Conservation (phyloP, 2,888 invertebrate genomes). For the Plebejus melissa region DNA sequence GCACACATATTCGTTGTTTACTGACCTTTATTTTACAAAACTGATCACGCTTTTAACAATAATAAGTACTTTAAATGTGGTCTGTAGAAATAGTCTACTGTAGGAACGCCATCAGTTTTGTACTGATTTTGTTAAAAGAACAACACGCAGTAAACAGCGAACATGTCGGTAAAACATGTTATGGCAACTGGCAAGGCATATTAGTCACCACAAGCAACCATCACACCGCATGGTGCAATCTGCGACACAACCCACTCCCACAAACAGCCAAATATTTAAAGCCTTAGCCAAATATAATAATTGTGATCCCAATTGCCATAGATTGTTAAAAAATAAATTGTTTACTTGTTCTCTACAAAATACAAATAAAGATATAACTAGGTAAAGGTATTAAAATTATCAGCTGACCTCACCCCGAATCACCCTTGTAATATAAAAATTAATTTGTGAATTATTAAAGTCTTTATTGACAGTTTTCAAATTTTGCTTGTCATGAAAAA, state of each 20-base stretch:
- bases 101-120: background rate
- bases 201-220: conserved; percentile 29
- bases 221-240: background rate
- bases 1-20: conserved; percentile 20
- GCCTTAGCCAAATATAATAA: background rate
- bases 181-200: conserved; percentile 15
- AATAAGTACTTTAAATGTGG: background rate
- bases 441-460: background rate
- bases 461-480: no score
- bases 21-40: background rate
- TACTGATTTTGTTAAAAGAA: background rate
- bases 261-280: conserved; percentile 9
- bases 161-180: conserved; percentile 20
- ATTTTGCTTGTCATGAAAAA: background rate
- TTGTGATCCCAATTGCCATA: background rate
- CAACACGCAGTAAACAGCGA: conserved; percentile 8
- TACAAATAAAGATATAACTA: background rate
- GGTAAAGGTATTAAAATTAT: background rate
- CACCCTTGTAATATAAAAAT: background rate
- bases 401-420: background rate
- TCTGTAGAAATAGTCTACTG: background rate
- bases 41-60: background rate
- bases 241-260: conserved; percentile 2
- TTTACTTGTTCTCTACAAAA: background rate
- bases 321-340: background rate